Percentiles rank a stretch among this genome's conserved stretches.
These are phyloP conservation scores for Euclidia mi DNA, from an alignment of 2,888 invertebrate species.

Conservation along the genomic window DNA sequence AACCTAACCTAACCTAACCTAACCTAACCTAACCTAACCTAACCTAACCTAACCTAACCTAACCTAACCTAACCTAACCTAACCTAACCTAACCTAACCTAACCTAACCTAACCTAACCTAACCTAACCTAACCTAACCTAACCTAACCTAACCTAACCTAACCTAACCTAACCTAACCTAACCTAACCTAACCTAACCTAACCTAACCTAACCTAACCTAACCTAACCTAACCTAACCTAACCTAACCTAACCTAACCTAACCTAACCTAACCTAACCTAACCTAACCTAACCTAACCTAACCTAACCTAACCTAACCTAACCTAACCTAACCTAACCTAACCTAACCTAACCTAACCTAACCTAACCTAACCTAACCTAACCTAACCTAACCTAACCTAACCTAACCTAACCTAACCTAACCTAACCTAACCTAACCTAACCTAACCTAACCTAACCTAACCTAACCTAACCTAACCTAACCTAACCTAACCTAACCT, in stretches of 20 bases:
- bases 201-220: too few species aligned
- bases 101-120: slow-evolving; percentile 30
- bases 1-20: slow-evolving; percentile 9
- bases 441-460: slow-evolving; percentile 18
- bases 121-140: slow-evolving; percentile 28
- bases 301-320: slow-evolving; percentile 15
- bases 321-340: slow-evolving; percentile 17
- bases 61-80: slow-evolving; percentile 24
- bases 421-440: slow-evolving; percentile 26
- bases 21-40: slow-evolving; percentile 18
- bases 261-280: too few species aligned
- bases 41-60: slow-evolving; percentile 19
- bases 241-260: slow-evolving; percentile 5
- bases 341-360: slow-evolving; percentile 17
- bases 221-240: background rate
- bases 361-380: slow-evolving; percentile 17
- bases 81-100: slow-evolving; percentile 23
- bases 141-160: slow-evolving; percentile 25
- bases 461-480: slow-evolving; percentile 17
- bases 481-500: slow-evolving; percentile 17
- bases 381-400: slow-evolving; percentile 15
- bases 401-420: slow-evolving; percentile 23
- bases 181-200: slow-evolving; percentile 22
- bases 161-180: slow-evolving; percentile 26
- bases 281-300: background rate